Base-by-base conservation (phyloP, 2,888 invertebrate species). In the Sipha maydis region DNA sequence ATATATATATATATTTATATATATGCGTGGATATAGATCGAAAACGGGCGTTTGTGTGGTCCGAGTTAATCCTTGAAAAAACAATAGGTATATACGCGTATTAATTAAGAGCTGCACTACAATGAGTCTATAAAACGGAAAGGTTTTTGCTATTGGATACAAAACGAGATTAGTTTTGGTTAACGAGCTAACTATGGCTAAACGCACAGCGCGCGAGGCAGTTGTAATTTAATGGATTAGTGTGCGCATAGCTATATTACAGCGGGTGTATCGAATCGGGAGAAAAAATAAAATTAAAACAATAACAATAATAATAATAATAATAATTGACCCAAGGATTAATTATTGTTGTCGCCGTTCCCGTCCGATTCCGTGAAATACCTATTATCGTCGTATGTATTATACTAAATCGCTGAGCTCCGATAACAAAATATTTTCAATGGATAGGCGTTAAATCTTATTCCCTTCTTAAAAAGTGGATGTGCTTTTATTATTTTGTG, bases 21-120 rank as follows among this genome's bases (percentile, higher is more conserved):
- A n/a, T n/a, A n/a, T n/a, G n/a, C n/a, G n/a, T n/a, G n/a, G n/a
- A 34, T 34, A 34, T 34, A 34, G 4, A 34, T 34, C 34, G 4
- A 34, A 34, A 34, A 34, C 34, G 34, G 34, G 4, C 34, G 34
- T 34, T 34, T 34, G 34, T 4, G 34, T 34, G 34, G 34, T 34
- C 56, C 31, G 1, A 76, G 76, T 76, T 84, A 84, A 76, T 84
- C 84, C 41, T 41, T 14, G 38, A 14, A 84, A 84, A 76, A 84
- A 67, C 56, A 83, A 83, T 75, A 38, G 19, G 83, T 73, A 25
- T 34, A 14, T 11, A 14, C 14, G n/a, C 28, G n/a, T 28, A 54
- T 8, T 48, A 2, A 14, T 48, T 48, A 78, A 78, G 7, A 34
- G 25, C 54, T 34, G 48, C 25, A 25, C 11, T 38, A 9, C 11